Evolutionary conservation across 1,140 invertebrate species (phyloP).

Genomic region (Hypothenemus hampei): DNA sequence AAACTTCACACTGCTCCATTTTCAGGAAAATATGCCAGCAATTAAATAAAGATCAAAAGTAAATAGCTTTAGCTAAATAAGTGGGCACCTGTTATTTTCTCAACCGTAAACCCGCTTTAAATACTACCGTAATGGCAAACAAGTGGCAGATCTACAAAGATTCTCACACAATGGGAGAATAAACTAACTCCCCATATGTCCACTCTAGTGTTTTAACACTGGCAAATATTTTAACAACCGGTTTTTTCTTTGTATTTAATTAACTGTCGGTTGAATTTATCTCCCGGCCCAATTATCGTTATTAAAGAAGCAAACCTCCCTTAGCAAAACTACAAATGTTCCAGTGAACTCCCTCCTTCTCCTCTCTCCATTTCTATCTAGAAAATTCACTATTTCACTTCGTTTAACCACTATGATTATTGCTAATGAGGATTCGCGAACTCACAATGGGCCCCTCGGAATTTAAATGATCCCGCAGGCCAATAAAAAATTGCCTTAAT

Average conservation of each 20-base stretch:
- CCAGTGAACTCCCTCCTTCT: constrained; percentile 20
- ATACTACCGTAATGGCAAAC: constrained; percentile 20
- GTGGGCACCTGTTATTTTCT: constrained; percentile 17
- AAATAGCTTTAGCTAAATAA: constrained; percentile 13
- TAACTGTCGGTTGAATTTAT: constrained; percentile 16
- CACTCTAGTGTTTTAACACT: constrained; percentile 11
- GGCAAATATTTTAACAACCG: constrained; percentile 19
- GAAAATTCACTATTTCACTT: too few relatives aligned
- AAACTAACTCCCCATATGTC: constrained; percentile 20
- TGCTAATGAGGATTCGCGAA: constrained; percentile 26
- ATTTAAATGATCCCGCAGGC: constrained; percentile 20
- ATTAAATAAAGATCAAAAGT: constrained; percentile 13
- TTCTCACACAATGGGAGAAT: constrained; percentile 19
- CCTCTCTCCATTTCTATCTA: too few relatives aligned
- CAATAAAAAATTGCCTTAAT: constrained; percentile 16
- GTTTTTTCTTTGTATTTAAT: constrained; percentile 9
- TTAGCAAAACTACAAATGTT: constrained; percentile 9
- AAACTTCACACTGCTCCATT: too few relatives aligned
- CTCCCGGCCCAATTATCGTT: constrained; percentile 12
- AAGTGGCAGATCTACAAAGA: constrained; percentile 20
- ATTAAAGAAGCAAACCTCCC: not conserved
- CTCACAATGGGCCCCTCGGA: constrained; percentile 29
- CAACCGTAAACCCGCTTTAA: constrained; percentile 17
- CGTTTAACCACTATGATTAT: constrained; percentile 29
- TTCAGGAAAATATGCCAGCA: too few relatives aligned